Percentiles rank a stretch among this genome's conserved stretches.
Conservation (phyloP, 2,113 vertebrate species). For the Centropus bengalensis region DNA sequence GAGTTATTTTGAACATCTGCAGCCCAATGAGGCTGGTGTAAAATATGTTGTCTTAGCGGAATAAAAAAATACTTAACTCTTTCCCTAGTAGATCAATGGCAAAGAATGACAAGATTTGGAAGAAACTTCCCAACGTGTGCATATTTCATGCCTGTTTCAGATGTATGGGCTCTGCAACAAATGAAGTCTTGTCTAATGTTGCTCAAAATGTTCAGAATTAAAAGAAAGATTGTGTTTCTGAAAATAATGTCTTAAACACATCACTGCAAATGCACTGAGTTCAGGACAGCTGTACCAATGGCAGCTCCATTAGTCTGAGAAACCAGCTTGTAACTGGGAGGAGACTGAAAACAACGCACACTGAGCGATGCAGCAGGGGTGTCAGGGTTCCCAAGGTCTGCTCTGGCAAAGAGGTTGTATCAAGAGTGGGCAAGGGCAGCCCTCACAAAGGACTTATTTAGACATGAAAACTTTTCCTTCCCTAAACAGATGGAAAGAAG, state of each 20-base stretch:
- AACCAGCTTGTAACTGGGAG: not conserved
- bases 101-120: not conserved
- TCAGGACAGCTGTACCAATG: not conserved
- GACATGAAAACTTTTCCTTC: not conserved
- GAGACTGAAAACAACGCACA: rapidly evolving
- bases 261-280: not conserved
- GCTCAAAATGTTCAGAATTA: not conserved
- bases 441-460: not conserved
- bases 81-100: not conserved
- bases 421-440: not conserved
- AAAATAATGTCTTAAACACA: rapidly evolving
- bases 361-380: not conserved
- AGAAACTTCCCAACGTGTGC: not conserved
- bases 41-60: not conserved
- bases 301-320: not conserved
- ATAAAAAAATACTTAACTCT: not conserved
- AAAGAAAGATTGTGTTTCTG: not conserved
- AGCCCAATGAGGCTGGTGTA: not conserved
- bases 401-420: not conserved
- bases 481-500: not conserved
- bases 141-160: not conserved
- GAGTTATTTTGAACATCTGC: not conserved
- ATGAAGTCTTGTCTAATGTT: not conserved
- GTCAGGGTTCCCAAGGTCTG: rapidly evolving
- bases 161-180: not conserved